Percentiles rank a stretch among this genome's conserved stretches.
Conservation (phyloP, 1,140 invertebrate species). For the Trissolcus basalis region DNA sequence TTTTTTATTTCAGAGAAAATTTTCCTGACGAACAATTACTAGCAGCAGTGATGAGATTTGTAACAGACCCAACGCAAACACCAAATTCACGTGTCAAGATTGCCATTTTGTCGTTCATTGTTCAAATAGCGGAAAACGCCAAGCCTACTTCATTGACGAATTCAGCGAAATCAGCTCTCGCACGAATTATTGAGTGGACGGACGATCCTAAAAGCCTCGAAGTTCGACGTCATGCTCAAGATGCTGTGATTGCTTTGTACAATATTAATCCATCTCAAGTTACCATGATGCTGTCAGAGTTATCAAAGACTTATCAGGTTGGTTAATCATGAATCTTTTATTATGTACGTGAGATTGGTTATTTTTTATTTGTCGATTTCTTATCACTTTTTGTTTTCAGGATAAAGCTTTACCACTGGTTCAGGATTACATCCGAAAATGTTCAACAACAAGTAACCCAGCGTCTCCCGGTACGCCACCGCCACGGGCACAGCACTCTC, state of each 20-base stretch:
- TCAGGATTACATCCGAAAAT: constrained; percentile 86
- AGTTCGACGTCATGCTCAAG: constrained; percentile 85
- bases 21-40: constrained; percentile 82
- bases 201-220: constrained; percentile 85
- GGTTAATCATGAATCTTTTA: not conserved
- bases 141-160: constrained; percentile 74
- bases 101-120: constrained; percentile 85
- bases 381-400: constrained; percentile 69
- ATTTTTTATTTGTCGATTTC: not conserved
- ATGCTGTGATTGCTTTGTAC: constrained; percentile 89
- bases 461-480: constrained; percentile 75
- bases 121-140: constrained; percentile 80
- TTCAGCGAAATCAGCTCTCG: constrained; percentile 80
- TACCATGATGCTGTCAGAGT: constrained; percentile 86
- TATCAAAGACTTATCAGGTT: constrained; percentile 87
- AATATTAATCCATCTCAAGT: constrained; percentile 92
- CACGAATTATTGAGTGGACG: constrained; percentile 81
- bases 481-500: constrained; percentile 70
- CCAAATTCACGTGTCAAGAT: constrained; percentile 90
- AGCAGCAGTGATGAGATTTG: constrained; percentile 82
- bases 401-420: constrained; percentile 89
- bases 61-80: constrained; percentile 92
- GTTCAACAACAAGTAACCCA: constrained; percentile 77
- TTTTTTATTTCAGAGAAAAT: constrained; percentile 77
- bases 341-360: not conserved